phyloP scores from a whole-genome alignment of 2,113 vertebrate species.

The Colaptes auratus region DNA sequence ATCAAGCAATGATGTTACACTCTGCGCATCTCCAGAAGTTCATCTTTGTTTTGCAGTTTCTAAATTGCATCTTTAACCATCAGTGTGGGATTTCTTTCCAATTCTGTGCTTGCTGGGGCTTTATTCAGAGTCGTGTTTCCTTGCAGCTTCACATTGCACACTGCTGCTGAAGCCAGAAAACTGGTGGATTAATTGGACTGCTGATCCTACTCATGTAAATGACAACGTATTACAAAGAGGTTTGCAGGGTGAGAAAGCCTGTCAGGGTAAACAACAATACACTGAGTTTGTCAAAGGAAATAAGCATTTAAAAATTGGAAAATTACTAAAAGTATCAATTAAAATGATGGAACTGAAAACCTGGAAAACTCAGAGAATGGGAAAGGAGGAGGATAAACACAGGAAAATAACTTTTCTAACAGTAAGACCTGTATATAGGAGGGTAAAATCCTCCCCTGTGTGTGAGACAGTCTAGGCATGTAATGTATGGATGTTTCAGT shows the following conservation, averaged over 20 bases:
- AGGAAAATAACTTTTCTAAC: not conserved
- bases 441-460: not conserved
- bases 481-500: not conserved
- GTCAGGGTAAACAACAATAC: not conserved
- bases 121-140: not conserved
- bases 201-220: not conserved
- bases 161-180: not conserved
- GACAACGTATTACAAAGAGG: not conserved
- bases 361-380: not conserved
- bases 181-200: not conserved
- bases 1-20: not conserved
- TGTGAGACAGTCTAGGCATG: not conserved
- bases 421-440: fast-evolving
- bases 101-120: not conserved
- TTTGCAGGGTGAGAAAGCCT: not conserved
- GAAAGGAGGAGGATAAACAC: not conserved
- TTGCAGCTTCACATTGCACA: not conserved
- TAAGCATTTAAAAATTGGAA: not conserved
- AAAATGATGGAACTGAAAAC: not conserved
- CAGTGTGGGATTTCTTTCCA: not conserved
- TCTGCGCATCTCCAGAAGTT: not conserved
- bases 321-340: not conserved
- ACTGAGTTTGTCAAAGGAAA: not conserved
- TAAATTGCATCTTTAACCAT: not conserved
- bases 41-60: not conserved